Evolutionary conservation across 2,888 invertebrate species (phyloP).

Genomic region (Mylabris sibirica): DNA sequence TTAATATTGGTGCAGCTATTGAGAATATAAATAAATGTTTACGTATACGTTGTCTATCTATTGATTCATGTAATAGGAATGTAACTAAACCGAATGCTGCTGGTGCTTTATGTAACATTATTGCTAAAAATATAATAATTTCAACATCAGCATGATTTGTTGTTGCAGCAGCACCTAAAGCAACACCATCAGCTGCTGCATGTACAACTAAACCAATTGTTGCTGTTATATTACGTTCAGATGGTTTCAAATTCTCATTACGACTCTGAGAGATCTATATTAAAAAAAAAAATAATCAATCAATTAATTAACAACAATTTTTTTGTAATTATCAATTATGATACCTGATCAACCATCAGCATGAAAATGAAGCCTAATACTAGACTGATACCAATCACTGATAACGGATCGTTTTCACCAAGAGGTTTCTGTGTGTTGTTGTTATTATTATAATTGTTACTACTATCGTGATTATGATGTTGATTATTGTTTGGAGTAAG

Average conservation of each 20-base stretch:
- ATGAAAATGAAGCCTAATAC: slow-evolving; percentile 97
- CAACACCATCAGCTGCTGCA: slow-evolving; percentile 98
- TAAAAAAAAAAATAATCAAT: no score
- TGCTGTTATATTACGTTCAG: slow-evolving; percentile 85
- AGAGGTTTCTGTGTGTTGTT: slow-evolving; percentile 58
- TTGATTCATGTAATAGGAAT: slow-evolving; percentile 94
- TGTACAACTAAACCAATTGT: slow-evolving; percentile 98
- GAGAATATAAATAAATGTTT: slow-evolving; percentile 93
- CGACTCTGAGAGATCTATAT: slow-evolving; percentile 63
- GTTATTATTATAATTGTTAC: slow-evolving; percentile 39
- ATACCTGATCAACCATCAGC: slow-evolving; percentile 91
- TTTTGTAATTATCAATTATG: no score
- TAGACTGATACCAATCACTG: slow-evolving; percentile 89
- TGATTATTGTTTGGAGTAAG: slow-evolving; percentile 42
- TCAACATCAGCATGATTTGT: slow-evolving; percentile 96
- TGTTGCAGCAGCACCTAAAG: slow-evolving; percentile 97
- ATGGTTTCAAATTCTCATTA: slow-evolving; percentile 68
- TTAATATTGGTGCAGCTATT: slow-evolving; percentile 87
- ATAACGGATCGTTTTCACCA: slow-evolving; percentile 70
- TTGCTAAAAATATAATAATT: slow-evolving; percentile 96
- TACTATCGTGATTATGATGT: no score
- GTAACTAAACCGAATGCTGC: slow-evolving; percentile 98
- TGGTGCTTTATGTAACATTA: slow-evolving; percentile 99
- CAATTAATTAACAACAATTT: no score
- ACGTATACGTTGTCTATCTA: slow-evolving; percentile 87